Percentiles rank a stretch among this genome's conserved stretches.
These are phyloP conservation scores for Danio albolineatus DNA, from an alignment of 2,797 vertebrate species.

Conservation along the genomic window DNA sequence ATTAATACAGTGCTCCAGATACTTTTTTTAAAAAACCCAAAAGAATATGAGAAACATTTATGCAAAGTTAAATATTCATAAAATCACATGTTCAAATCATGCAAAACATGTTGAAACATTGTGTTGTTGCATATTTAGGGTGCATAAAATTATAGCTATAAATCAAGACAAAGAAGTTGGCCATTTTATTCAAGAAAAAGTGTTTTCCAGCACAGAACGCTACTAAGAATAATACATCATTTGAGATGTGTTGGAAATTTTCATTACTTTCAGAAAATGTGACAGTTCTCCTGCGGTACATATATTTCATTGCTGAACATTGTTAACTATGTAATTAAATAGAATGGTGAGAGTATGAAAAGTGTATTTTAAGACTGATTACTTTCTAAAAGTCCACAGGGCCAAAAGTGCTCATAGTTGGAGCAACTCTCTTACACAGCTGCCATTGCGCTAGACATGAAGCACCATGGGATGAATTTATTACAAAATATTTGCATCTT, in stretches of 20 bases:
- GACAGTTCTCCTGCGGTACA: not conserved
- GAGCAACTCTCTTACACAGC: not conserved
- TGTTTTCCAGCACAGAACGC: not conserved
- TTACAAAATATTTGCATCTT: constrained; percentile 27
- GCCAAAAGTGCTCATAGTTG: not conserved
- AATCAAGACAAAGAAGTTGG: not conserved
- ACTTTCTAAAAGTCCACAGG: constrained; percentile 5
- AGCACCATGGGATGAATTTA: constrained; percentile 31
- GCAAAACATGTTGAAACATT: not conserved
- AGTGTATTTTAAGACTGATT: not conserved
- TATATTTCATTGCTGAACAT: not conserved
- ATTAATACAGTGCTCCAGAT: too few relatives aligned
- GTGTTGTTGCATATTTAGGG: not conserved
- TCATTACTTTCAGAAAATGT: not conserved
- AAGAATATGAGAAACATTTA: too few relatives aligned
- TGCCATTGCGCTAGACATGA: constrained; percentile 13
- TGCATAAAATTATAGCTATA: not conserved
- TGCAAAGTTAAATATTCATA: too few relatives aligned
- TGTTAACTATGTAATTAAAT: not conserved
- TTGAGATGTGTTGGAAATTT: not conserved
- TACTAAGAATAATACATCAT: not conserved
- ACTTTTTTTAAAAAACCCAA: too few relatives aligned
- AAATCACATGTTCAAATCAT: not conserved
- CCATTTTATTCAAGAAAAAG: not conserved
- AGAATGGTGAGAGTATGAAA: not conserved